These are phyloP conservation scores for Mola mola DNA, from an alignment of 2,113 vertebrate genomes.

Conservation along the genomic window DNA sequence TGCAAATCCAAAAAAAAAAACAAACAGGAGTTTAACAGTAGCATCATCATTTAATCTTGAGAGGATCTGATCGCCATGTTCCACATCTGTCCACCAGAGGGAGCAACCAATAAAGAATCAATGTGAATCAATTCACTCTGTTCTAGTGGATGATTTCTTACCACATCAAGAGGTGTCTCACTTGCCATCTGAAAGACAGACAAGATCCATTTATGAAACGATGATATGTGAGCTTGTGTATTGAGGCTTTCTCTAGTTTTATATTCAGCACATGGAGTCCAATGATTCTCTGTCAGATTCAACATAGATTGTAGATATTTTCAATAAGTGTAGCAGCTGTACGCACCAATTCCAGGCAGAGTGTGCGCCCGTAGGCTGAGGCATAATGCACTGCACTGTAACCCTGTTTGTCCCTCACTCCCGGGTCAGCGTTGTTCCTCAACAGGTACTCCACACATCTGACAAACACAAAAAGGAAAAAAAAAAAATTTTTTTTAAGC, in stretches of 20 bases:
- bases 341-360: conserved; percentile 83
- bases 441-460: conserved; percentile 98
- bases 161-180: conserved; percentile 96
- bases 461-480: conserved; percentile 9
- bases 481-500: neutral
- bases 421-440: conserved; percentile 94
- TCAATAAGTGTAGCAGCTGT: neutral
- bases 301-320: neutral
- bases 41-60: neutral
- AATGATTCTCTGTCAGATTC: neutral
- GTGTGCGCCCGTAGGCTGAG: conserved; percentile 82
- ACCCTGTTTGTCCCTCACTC: conserved; percentile 93
- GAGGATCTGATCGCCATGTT: neutral
- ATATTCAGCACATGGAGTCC: too few species aligned
- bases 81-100: conserved; percentile 36
- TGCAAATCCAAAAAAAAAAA: neutral
- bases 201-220: neutral
- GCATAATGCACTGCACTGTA: conserved; percentile 96
- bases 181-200: conserved; percentile 90
- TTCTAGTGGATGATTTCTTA: conserved; percentile 3
- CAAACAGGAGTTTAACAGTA: neutral
- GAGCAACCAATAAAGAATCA: conserved; percentile 5
- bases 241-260: too few species aligned
- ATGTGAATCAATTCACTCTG: neutral
- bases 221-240: neutral